Conservation (phyloP, 2,797 vertebrate genomes). For the Sebastes ruberrimus region DNA sequence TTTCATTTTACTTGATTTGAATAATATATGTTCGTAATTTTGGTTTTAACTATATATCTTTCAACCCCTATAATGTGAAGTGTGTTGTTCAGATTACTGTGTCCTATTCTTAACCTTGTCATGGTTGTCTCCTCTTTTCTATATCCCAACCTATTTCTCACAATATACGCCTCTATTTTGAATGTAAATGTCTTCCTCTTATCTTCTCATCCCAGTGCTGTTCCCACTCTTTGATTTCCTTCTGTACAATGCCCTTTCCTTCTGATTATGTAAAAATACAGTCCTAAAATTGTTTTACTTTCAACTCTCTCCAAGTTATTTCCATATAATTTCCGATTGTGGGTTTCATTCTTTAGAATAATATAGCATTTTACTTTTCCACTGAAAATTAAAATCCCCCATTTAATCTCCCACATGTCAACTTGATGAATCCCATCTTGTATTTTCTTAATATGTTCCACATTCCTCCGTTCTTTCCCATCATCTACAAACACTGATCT, state of each 20-base stretch:
- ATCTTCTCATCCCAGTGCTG: neutral
- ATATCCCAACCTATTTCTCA: neutral
- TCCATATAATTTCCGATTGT: too few relatives aligned
- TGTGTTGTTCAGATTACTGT: neutral
- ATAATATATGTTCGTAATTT: too few relatives aligned
- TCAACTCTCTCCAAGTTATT: neutral
- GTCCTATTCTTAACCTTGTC: neutral
- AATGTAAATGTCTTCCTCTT: neutral
- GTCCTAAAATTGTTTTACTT: neutral
- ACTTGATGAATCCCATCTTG: neutral
- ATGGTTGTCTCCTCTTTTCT: neutral
- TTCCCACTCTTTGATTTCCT: neutral
- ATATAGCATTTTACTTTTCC: too few relatives aligned
- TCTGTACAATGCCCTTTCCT: neutral
- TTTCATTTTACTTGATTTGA: too few relatives aligned
- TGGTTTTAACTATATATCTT: too few relatives aligned
- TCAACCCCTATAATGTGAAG: neutral
- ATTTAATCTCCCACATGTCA: neutral
- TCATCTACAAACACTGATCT: too few relatives aligned
- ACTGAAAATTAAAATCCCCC: neutral
- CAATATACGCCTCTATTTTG: neutral
- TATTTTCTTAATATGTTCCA: neutral
- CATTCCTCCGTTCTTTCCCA: neutral
- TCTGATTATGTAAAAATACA: neutral
- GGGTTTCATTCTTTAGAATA: too few relatives aligned